A percentile compares a stretch with the other conserved stretches of the same genome.
phyloP scores from a whole-genome alignment of 1,140 invertebrate genomes.

The Zaprionus inermis region DNA sequence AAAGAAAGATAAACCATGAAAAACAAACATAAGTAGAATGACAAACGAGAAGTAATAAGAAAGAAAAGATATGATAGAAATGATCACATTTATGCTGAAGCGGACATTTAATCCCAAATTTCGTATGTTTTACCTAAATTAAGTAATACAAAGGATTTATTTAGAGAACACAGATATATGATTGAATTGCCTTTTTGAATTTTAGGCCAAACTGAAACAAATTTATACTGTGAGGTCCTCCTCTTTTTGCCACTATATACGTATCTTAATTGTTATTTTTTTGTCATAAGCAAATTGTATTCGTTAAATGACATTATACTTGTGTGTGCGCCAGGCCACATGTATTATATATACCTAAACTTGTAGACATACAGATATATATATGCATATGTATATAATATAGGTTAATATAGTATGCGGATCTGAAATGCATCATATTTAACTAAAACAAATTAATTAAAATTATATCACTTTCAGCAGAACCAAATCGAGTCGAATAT shows the following conservation, averaged over 20 bases:
- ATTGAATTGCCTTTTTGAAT: conserved; percentile 23
- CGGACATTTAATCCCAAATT: conserved; percentile 32
- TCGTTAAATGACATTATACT: conserved; percentile 14
- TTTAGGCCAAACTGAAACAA: conserved; percentile 20
- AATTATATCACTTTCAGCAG: conserved; percentile 12
- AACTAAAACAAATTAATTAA: neutral
- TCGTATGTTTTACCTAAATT: conserved; percentile 27
- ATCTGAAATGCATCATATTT: neutral
- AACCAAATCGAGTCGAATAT: neutral
- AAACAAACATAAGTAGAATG: neutral
- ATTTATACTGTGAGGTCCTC: conserved; percentile 18
- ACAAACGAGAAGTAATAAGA: neutral
- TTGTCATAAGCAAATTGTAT: conserved; percentile 15
- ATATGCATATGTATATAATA: conserved; percentile 9
- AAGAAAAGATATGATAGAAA: neutral
- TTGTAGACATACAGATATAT: neutral
- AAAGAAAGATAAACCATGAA: neutral
- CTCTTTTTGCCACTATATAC: neutral
- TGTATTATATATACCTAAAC: neutral
- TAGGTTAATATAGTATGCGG: neutral
- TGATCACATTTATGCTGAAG: conserved; percentile 9
- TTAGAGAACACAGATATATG: conserved; percentile 5
- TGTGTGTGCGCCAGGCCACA: neutral
- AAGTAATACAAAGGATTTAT: conserved; percentile 8
- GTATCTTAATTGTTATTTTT: neutral